Base-by-base conservation (phyloP, 2,113 vertebrate genomes). In the Heliornis fulica region DNA sequence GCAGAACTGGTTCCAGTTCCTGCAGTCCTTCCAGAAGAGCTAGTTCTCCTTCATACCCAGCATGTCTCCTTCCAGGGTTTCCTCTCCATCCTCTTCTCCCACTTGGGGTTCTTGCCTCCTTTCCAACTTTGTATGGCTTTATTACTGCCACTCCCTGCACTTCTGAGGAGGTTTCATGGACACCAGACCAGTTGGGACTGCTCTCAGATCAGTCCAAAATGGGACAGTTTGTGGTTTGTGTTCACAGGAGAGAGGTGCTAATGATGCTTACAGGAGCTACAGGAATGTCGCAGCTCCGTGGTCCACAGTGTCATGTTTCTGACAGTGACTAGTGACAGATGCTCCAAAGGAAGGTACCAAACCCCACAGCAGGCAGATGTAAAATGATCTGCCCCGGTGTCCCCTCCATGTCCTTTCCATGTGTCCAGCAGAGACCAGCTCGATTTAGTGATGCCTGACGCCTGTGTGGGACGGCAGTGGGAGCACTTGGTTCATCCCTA, bases 361-460 rank as follows among this genome's bases (percentile, higher is more conserved):
- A 46, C 68, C 50, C 76, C 32, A 16, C 23, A 61, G 60, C 56
- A 72, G 83, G 86, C 43, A 78, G 54, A 50, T 48, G 15, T 43
- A 56, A 79, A 38, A 4, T 29, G 63, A 80, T 60, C 84, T 91
- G 13, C 15, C 56, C 54, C 74, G 8, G 7, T 43, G 48, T 65
- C 31, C 29, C 41, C 59, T 79, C 3, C 0, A 11, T 38, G 43
- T 87, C 87, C 74, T 89, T 79, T 34, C 82, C 65, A 5, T 2
- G 21, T 36, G 51, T 59, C 69, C 59, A 1, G 38, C 38, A 10
- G 51, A 41, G 78, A 41, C 61, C 45, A 56, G 45, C 40, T 65
- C 0, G 0, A 46, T 59, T 60, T 29, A 43, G 63, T 2, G 72
- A 28, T 65, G 72, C 59, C 65, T 41, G 12, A 18, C 0, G 6